phyloP scores from a whole-genome alignment of 2,888 invertebrate genomes.

The Alcis repandata region DNA sequence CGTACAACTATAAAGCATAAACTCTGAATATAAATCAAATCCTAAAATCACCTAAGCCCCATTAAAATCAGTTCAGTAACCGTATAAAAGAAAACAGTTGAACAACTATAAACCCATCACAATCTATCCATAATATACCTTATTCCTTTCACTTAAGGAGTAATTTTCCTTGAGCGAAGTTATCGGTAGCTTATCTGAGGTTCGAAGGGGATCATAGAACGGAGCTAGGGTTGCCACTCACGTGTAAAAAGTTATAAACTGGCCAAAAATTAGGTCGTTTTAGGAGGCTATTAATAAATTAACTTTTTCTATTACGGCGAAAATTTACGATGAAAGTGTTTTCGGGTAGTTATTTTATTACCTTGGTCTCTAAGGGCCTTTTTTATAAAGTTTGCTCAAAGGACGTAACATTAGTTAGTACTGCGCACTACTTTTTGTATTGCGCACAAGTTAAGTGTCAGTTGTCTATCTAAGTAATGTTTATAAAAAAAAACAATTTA shows the following conservation, averaged over 20 bases:
- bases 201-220: slow-evolving; percentile 22
- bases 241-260: slow-evolving; percentile 1
- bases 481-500: no score
- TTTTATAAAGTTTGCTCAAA: neutral
- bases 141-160: neutral
- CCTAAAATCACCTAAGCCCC: neutral
- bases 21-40: neutral
- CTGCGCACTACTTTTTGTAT: no score
- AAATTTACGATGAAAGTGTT: neutral
- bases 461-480: no score
- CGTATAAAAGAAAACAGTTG: slow-evolving; percentile 12
- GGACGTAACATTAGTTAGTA: no score
- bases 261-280: neutral
- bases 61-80: slow-evolving; percentile 12
- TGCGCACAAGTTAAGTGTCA: no score
- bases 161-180: slow-evolving; percentile 2
- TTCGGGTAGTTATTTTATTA: no score
- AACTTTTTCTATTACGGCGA: neutral
- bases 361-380: neutral
- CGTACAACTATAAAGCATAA: neutral
- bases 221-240: slow-evolving; percentile 25
- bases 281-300: neutral
- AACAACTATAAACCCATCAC: neutral
- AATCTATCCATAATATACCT: neutral
- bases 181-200: slow-evolving; percentile 27